Evolutionary conservation across 92 coral and sea anemone genomes (phyloP).

Genomic region (Meandrina meandrites): DNA sequence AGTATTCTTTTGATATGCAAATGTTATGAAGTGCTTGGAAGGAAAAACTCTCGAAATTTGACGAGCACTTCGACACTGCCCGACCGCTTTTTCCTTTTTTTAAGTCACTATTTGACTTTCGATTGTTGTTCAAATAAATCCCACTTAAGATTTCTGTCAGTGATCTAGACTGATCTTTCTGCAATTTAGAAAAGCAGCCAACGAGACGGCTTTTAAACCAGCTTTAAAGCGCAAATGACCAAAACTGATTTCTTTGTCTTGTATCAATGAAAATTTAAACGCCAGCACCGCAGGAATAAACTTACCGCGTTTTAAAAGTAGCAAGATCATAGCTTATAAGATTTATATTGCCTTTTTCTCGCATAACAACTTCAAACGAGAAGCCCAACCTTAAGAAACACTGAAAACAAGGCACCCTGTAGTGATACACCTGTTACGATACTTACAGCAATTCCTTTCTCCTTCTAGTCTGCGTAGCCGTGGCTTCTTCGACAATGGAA

Average conservation of each 20-base stretch:
- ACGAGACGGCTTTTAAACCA: not conserved
- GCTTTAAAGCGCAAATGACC: constrained; percentile 3
- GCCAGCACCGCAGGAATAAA: not conserved
- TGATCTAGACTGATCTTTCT: not conserved
- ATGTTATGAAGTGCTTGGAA: constrained; percentile 1
- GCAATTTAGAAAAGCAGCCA: not conserved
- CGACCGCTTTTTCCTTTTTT: not conserved
- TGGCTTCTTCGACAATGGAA: not conserved
- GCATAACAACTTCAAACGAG: not conserved
- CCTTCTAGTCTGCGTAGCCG: not conserved
- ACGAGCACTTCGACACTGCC: not conserved
- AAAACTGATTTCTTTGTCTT: constrained; percentile 21
- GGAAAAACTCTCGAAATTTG: constrained; percentile 4
- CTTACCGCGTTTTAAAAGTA: constrained; percentile 10
- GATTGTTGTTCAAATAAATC: constrained; percentile 30
- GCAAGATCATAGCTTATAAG: constrained; percentile 22
- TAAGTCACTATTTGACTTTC: constrained; percentile 29
- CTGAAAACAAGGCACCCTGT: constrained; percentile 21
- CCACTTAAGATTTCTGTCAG: not conserved
- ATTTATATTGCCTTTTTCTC: not conserved
- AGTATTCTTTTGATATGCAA: constrained; percentile 13
- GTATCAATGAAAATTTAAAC: not conserved
- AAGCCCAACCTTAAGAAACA: constrained; percentile 10
- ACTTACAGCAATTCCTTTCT: constrained; percentile 12
- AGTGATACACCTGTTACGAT: constrained; percentile 16